Evolutionary conservation across 1,140 invertebrate genomes (phyloP), one percentile per base, ranked within the genome.

Genomic region (Zaprionus ornatus): DNA sequence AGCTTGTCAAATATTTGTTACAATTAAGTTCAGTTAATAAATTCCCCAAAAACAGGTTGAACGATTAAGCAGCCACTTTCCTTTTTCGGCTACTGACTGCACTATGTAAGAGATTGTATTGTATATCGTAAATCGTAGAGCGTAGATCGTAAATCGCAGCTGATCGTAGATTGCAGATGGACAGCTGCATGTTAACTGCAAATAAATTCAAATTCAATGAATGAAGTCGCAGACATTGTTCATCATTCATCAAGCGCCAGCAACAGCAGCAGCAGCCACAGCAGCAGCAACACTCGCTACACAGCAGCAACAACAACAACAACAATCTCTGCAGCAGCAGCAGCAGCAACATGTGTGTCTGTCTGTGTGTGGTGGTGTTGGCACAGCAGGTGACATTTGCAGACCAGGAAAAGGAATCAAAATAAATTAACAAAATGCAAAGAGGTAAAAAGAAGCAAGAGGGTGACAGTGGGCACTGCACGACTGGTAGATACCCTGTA

Each of bases 301-400:
- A n/a, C n/a, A n/a, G n/a, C n/a, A n/a, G n/a, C n/a, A 60, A 10
- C 40, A 90, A 79, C 40, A 64, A 9, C 67, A 67, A 29, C 32
- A 54, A 25, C 27, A 37, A 23, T 10, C 54, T 10, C 67, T 23
- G 15, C 67, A 79, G 60, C 68, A 40, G 45, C 45, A 40, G 45
- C 45, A 55, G 32, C 35, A 60, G 32, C 32, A 71, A 40, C 62
- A 62, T 19, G 32, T 63, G 27, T 63, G 27, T 61, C 40, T 48
- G 45, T 21, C 32, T 59, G 35, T 84, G 79, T 88, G 76, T 74
- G 76, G 76, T 85, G 85, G 77, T 91, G 69, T 64, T 81, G 80
- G 85, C 90, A 78, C 90, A 91, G 90, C 90, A 91, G 90, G 90
- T 91, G 90, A 91, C 90, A 91, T 91, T 88, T 83, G 40, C 77